Evolutionary conservation across 2,797 vertebrate genomes (phyloP).

Genomic region (Hipposideros larvatus): DNA sequence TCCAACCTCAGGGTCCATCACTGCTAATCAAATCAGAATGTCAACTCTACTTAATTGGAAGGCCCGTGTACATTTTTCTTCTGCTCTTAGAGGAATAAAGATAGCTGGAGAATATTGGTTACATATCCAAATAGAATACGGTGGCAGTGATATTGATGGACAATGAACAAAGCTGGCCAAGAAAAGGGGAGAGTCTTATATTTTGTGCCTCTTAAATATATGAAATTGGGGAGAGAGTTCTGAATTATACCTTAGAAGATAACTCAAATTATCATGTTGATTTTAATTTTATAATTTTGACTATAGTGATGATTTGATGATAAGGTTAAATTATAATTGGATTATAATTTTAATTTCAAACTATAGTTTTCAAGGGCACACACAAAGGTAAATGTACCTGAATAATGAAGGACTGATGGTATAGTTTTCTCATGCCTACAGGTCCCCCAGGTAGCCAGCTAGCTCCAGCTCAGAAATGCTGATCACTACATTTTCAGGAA

Average conservation of each 20-base stretch:
- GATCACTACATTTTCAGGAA: not conserved
- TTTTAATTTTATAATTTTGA: not conserved
- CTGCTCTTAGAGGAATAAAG: not conserved
- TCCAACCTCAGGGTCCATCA: not conserved
- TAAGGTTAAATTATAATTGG: not conserved
- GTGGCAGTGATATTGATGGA: not conserved
- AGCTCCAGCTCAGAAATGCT: not conserved
- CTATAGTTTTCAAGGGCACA: not conserved
- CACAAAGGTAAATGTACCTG: not conserved
- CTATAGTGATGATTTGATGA: not conserved
- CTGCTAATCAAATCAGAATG: conserved; percentile 21
- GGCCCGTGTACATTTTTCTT: not conserved
- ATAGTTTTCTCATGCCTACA: not conserved
- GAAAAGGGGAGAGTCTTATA: not conserved
- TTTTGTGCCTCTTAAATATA: not conserved
- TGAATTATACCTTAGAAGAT: not conserved
- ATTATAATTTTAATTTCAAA: not conserved
- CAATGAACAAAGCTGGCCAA: not conserved
- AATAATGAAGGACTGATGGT: not conserved
- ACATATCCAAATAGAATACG: not conserved
- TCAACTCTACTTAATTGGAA: conserved; percentile 3
- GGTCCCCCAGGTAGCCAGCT: not conserved
- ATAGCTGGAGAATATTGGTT: not conserved
- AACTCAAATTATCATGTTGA: not conserved
- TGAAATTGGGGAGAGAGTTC: not conserved